Base-by-base conservation (phyloP, 1,140 invertebrate species). In the Drosophila chauvacae region DNA sequence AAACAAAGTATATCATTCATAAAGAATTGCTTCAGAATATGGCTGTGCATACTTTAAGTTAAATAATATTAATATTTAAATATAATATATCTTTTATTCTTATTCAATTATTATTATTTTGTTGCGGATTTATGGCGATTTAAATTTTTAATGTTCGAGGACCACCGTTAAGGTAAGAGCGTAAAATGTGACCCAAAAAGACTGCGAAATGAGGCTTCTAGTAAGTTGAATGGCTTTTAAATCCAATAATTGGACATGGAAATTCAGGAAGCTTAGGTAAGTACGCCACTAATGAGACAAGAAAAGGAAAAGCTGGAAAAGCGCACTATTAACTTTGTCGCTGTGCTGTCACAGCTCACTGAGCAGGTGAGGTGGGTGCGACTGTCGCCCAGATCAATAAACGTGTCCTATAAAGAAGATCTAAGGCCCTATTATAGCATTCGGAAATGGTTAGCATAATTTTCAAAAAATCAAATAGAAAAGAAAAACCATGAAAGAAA, bases 291-390 rank as follows among this genome's bases (percentile, higher is more conserved):
- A 51, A 30, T 33, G n/a, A 30, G 28, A 33, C 28, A 51, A 51
- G 26, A 51, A 51, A 51, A 13, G 28, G 10, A 14, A 51, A 51
- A 33, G 10, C 48, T 50, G n/a, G 9, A 30, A 30, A 51, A 50
- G 10, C 10, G 16, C 16, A 50, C 9, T 28, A n/a, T n/a, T 28
- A 3, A 28, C 26, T 11, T 50, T 28, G 47, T 10, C 47, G 23
- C 11, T 50, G 1, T 1, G 26, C 26, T 28, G 47, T 30, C n/a
- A 30, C 47, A 50, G 26, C 47, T 50, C 47, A 50, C 16, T 50
- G 16, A 50, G 4, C 16, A 30, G 47, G 16, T 6, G 7, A 51
- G n/a, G 26, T 33, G 28, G 28, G 48, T 51, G 48, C 48, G 48
- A 51, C 48, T 18, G n/a, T n/a, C 16, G 48, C 16, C 28, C 26